These are phyloP conservation scores for Troilus luridus DNA, from an alignment of 2,888 invertebrate species.

Conservation along the genomic window DNA sequence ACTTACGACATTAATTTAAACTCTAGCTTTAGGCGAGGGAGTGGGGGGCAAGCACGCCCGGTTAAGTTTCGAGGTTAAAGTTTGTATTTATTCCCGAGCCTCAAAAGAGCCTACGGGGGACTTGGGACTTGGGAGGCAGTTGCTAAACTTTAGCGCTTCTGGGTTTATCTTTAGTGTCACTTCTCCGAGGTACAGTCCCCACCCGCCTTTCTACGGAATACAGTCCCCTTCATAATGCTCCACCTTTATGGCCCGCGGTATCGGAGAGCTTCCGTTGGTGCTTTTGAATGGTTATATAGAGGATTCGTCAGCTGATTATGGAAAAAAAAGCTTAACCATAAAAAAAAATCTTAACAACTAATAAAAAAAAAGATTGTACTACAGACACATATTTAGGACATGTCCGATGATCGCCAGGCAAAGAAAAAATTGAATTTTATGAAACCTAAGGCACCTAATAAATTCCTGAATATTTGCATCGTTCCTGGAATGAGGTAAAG, in stretches of 20 bases:
- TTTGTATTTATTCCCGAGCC: constrained; percentile 45
- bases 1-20: constrained; percentile 31
- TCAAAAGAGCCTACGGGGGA: constrained; percentile 44
- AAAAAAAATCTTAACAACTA: not conserved
- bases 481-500: too few relatives aligned
- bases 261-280: not conserved
- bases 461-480: too few relatives aligned
- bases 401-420: too few relatives aligned
- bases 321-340: not conserved
- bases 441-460: too few relatives aligned
- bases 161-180: constrained; percentile 49
- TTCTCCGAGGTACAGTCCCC: constrained; percentile 38
- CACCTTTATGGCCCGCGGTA: constrained; percentile 33
- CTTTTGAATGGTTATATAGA: not conserved
- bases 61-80: constrained; percentile 44
- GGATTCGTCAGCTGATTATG: not conserved
- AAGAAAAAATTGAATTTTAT: too few relatives aligned
- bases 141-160: constrained; percentile 38
- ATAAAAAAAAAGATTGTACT: too few relatives aligned
- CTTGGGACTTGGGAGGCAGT: constrained; percentile 45
- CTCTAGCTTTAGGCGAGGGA: not conserved
- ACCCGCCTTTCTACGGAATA: not conserved
- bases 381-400: too few relatives aligned
- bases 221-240: constrained; percentile 11
- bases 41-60: not conserved